These are phyloP conservation scores for Macroglossus sobrinus DNA, from an alignment of 2,113 vertebrate genomes.

Conservation along the genomic window DNA sequence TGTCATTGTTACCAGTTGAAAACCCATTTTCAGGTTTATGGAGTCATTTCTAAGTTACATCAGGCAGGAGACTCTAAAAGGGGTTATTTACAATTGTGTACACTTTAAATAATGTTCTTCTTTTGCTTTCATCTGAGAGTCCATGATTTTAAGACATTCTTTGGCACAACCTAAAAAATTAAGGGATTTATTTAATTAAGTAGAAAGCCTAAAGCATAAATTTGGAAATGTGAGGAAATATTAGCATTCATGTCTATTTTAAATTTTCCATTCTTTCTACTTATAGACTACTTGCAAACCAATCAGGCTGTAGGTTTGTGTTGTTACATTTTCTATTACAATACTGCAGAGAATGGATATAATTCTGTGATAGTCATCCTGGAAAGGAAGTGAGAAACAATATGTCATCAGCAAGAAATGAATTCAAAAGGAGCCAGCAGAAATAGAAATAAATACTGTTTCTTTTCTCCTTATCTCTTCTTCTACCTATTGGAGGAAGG, in stretches of 20 bases:
- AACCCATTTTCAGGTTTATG: neutral
- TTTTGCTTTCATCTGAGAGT: neutral
- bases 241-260: neutral
- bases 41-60: slow-evolving; percentile 19
- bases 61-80: neutral
- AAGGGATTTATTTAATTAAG: neutral
- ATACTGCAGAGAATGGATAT: neutral
- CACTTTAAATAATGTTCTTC: neutral
- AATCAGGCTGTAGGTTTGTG: neutral
- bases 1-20: neutral
- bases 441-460: neutral
- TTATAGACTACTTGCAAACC: neutral
- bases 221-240: neutral
- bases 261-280: neutral
- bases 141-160: neutral
- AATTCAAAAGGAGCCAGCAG: neutral
- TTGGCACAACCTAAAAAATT: neutral
- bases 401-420: neutral
- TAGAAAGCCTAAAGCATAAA: slow-evolving; percentile 19
- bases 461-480: neutral
- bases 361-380: neutral
- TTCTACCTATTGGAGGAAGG: neutral
- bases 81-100: neutral
- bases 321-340: neutral
- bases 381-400: neutral